Base-by-base conservation (phyloP, 2,888 invertebrate genomes). In the Drosophila niveifrons region DNA sequence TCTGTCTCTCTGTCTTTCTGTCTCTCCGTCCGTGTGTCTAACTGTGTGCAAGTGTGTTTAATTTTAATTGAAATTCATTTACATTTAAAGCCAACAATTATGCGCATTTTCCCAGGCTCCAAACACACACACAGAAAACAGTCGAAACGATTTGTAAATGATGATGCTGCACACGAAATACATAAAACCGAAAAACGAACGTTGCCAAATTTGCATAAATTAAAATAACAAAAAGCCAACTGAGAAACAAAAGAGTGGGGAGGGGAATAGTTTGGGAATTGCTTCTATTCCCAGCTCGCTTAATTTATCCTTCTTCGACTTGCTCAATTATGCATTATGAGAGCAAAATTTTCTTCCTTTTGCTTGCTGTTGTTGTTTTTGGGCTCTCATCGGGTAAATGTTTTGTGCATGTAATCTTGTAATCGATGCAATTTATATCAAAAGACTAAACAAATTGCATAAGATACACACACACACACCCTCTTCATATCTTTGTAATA, bases 61-160 rank as follows among this genome's bases (percentile, higher is more conserved):
- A 89, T 74, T 82, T 88, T 75, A 89, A 88, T 88, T 73, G 80
- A 85, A 88, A 89, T 85, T 88, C 88, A 85, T 85, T 85, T 78
- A 79, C 86, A 89, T 84, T 83, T 86, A 70, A 72, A 81, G 78
- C 59, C 65, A 70, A 66, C 82, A 83, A 89, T 86, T 86, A 82
- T 82, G 74, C 87, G 78, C 74, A 77, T 81, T 83, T 87, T 84
- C 89, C 79, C 87, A 82, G 70, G 77, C 86, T 62, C 29, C 11
- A 41, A 28, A 31, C 39, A 7, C 56, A 56, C 15, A 13, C n/a
- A 61, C 13, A 11, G 18, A 17, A 44, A 63, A 53, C 39, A 41
- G 44, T 46, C 10, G 44, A 52, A 77, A 77, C 88, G 72, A 82
- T 89, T 89, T 85, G 86, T 88, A 85, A 85, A 88, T 71, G 80